Evolutionary conservation across 2,113 vertebrate genomes (phyloP).

Genomic region (Hassar affinis): DNA sequence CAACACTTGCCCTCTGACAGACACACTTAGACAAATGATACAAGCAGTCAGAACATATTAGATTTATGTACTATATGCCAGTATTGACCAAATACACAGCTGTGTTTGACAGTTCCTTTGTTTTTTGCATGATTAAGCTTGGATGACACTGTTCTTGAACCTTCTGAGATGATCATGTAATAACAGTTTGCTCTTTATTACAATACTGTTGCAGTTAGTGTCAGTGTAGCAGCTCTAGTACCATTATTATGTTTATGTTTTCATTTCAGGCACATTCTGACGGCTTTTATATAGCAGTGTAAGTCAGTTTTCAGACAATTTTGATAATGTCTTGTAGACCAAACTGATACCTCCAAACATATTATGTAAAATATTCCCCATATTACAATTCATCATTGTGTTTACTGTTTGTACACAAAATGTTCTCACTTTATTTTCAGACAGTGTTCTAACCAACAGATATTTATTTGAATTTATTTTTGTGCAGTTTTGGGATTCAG

Average conservation of each 20-base stretch:
- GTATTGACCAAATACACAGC: not conserved
- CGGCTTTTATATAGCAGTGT: not conserved
- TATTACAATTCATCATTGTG: not conserved
- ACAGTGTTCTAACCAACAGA: not conserved
- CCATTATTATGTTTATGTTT: slow-evolving; percentile 10
- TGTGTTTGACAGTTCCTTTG: not conserved
- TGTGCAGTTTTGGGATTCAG: not conserved
- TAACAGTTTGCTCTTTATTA: not conserved
- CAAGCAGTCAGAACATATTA: not conserved
- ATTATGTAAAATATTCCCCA: not conserved
- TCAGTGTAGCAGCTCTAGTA: not conserved
- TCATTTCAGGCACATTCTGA: slow-evolving; percentile 17
- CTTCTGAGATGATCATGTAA: not conserved
- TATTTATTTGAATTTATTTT: slow-evolving; percentile 26
- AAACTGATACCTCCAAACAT: not conserved
- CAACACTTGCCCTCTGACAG: slow-evolving; percentile 43
- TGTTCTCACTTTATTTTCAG: not conserved
- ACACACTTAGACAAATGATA: slow-evolving; percentile 9
- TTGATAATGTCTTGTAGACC: not conserved
- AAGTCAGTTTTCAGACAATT: slow-evolving; percentile 8
- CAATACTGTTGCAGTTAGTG: not conserved
- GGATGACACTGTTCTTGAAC: not conserved
- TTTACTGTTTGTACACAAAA: not conserved
- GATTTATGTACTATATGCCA: slow-evolving; percentile 11
- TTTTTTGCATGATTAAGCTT: not conserved